phyloP scores from a whole-genome alignment of 2,113 vertebrate genomes.

The Athene cunicularia region DNA sequence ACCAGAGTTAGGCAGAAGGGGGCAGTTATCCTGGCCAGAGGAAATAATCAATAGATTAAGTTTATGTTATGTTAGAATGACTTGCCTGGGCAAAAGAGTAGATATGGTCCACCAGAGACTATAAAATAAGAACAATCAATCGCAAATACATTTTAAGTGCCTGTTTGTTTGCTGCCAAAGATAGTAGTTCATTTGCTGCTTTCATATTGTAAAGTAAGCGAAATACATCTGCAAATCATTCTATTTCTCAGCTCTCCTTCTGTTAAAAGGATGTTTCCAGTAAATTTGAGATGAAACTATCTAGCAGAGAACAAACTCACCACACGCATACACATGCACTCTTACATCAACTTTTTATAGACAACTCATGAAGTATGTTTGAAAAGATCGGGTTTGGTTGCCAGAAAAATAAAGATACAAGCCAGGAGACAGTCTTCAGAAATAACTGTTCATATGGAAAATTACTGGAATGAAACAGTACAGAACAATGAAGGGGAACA shows the following conservation, averaged over 20 bases:
- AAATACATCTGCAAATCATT: conserved; percentile 23
- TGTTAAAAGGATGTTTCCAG: not conserved
- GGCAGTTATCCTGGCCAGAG: conserved; percentile 91
- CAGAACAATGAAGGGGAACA: not conserved
- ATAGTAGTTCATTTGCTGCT: conserved; percentile 5
- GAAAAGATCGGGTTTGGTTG: not conserved
- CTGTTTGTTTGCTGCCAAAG: not conserved
- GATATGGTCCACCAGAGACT: not conserved
- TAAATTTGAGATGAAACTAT: not conserved
- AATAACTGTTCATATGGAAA: not conserved
- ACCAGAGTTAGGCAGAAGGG: conserved; percentile 95
- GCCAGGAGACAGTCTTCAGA: not conserved
- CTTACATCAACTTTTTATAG: not conserved
- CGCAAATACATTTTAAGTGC: not conserved
- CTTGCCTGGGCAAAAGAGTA: not conserved
- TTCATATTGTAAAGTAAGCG: not conserved
- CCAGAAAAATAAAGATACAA: not conserved
- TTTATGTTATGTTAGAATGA: not conserved
- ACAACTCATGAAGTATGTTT: not conserved
- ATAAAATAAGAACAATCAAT: not conserved
- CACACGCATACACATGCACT: not conserved
- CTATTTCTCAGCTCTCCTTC: not conserved
- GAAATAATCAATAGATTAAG: not conserved
- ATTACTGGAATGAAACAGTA: not conserved
- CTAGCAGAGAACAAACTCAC: not conserved